These are phyloP conservation scores for Erebia aethiops DNA, from an alignment of 2,888 invertebrate species.

Conservation along the genomic window DNA sequence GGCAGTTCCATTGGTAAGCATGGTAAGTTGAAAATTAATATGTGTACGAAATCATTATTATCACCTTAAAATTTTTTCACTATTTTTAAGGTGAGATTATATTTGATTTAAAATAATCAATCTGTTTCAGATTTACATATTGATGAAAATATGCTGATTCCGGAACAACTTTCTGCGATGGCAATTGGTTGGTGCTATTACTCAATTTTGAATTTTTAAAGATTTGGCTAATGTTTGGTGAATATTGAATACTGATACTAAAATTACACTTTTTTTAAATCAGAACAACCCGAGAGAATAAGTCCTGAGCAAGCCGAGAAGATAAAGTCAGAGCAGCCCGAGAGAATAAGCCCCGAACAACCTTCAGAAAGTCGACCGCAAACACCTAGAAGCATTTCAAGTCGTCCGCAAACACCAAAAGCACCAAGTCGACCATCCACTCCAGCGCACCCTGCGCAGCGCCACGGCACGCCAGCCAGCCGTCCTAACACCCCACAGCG, in stretches of 20 bases:
- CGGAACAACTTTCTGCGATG: background rate
- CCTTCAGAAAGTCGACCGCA: slow-evolving; percentile 55
- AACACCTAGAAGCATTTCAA: slow-evolving; percentile 59
- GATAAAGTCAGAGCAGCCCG: slow-evolving; percentile 40
- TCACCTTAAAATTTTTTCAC: background rate
- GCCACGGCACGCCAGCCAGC: slow-evolving; percentile 50
- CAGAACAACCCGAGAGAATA: no score
- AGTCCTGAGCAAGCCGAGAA: slow-evolving; percentile 17
- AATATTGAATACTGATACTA: background rate
- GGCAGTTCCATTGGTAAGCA: slow-evolving; percentile 40
- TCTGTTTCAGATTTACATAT: slow-evolving; percentile 12
- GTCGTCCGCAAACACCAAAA: slow-evolving; percentile 62
- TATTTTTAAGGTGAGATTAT: background rate
- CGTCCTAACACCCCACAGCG: slow-evolving; percentile 61
- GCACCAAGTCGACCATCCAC: slow-evolving; percentile 56
- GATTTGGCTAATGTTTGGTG: background rate
- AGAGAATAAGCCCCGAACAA: slow-evolving; percentile 42
- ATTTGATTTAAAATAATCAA: background rate
- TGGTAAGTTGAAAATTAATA: slow-evolving; percentile 39
- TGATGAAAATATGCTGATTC: background rate
- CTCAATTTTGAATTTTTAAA: no score
- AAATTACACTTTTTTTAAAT: background rate
- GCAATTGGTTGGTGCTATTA: slow-evolving; percentile 8
- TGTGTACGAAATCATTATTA: background rate
- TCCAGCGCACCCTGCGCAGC: slow-evolving; percentile 49